Evolutionary conservation across 2,113 vertebrate species (phyloP).

Genomic region (Hippocampus guttulatus): DNA sequence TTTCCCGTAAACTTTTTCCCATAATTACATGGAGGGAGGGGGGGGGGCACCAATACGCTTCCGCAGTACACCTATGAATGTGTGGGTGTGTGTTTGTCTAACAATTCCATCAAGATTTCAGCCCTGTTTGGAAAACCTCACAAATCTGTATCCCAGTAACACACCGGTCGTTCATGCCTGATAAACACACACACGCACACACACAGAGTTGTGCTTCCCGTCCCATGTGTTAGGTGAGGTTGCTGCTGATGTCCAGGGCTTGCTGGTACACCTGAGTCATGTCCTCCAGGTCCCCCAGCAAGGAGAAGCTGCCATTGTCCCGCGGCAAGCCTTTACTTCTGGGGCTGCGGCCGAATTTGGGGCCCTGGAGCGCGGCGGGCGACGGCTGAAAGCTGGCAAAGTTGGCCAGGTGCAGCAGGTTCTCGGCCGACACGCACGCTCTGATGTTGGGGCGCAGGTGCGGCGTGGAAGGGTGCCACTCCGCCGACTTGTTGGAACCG

Average conservation of each 20-base stretch:
- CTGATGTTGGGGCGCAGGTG: slow-evolving; percentile 79
- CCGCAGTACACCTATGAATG: slow-evolving; percentile 10
- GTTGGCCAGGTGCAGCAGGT: slow-evolving; percentile 86
- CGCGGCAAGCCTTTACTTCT: slow-evolving; percentile 68
- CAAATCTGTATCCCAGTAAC: slow-evolving; percentile 68
- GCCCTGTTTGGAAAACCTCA: slow-evolving; percentile 39
- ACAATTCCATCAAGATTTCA: slow-evolving; percentile 47
- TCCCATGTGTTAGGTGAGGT: slow-evolving; percentile 70
- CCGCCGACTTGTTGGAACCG: slow-evolving; percentile 70
- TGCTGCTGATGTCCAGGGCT: slow-evolving; percentile 93
- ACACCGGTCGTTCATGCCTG: slow-evolving; percentile 72
- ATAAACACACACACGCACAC: slow-evolving; percentile 22
- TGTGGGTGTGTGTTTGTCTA: slow-evolving; percentile 31
- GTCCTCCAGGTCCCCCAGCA: slow-evolving; percentile 93
- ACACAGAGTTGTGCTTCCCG: slow-evolving; percentile 23
- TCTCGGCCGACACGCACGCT: slow-evolving; percentile 91
- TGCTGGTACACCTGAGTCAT: slow-evolving; percentile 99
- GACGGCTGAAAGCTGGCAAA: slow-evolving; percentile 79
- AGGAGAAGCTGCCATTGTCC: slow-evolving; percentile 93
- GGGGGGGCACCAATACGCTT: background rate
- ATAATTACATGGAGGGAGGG: background rate
- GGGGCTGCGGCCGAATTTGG: slow-evolving; percentile 79
- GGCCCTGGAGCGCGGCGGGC: slow-evolving; percentile 72
- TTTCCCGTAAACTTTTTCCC: background rate
- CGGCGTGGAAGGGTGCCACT: slow-evolving; percentile 76